Evolutionary conservation across 2,113 vertebrate genomes (phyloP), one percentile per base, ranked within the genome.

Genomic region (Aramus guarauna): DNA sequence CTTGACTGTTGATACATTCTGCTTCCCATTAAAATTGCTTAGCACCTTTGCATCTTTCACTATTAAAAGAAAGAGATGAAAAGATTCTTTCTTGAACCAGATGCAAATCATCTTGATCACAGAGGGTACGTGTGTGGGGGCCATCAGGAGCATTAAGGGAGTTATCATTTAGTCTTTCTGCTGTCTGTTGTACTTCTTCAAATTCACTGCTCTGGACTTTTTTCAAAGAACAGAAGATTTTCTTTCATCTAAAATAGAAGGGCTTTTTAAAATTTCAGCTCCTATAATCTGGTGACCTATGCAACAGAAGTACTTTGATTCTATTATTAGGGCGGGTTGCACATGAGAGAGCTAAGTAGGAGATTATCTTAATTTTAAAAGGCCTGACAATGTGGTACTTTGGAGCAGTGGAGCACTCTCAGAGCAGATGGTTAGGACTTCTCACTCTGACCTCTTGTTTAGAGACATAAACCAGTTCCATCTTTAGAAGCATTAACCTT

Each of bases 41-140:
- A 34, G 5, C 12, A 64, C 4, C 23, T 88, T 77, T 66, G 4
- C 10, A 37, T 93, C 9, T 89, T 84, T 24, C 30, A 29, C 19
- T 53, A 15, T 68, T 68, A 20, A n/a, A 72, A 88, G 29, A 50
- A 63, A 88, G 43, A 72, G 11, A 53, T 52, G 1, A 39, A 68
- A 60, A 60, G 16, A 36, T 24, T 76, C 10, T 66, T 91, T 69
- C 39, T 69, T 69, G 16, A 82, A 63, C 1, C 3, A 14, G 8
- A 53, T 73, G 10, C 21, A 74, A 45, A 6, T 29, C 1, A 2
- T 53, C 27, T 73, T 59, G 18, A 32, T 69, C 11, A 7, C 20
- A 11, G 16, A 20, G 8, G 2, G 4, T 4, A 8, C 5, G 1
- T 2, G 8, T 10, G 3, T 5, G 12, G 1, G 7, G 12, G 50